Evolutionary conservation across 2,888 invertebrate species (phyloP).

Genomic region (Athrips mouffetella): DNA sequence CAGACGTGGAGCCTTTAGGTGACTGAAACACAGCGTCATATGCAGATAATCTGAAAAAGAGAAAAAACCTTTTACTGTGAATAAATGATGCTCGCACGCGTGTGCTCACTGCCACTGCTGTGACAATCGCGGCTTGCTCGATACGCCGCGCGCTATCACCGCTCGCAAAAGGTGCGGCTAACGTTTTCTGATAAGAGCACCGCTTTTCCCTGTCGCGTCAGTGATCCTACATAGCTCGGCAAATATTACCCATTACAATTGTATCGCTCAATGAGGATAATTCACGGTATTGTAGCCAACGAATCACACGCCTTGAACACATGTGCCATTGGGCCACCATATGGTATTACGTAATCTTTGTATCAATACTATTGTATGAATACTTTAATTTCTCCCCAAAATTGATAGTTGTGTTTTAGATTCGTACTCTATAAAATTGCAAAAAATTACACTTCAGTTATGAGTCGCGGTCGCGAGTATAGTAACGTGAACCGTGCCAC

Average conservation of each 20-base stretch:
- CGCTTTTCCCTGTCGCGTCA: constrained; percentile 70
- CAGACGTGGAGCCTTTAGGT: constrained; percentile 62
- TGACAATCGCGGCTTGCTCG: constrained; percentile 57
- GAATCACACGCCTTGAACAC: constrained; percentile 50
- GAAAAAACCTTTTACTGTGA: constrained; percentile 32
- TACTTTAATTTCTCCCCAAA: no score
- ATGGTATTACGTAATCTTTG: constrained; percentile 64
- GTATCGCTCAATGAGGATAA: constrained; percentile 45
- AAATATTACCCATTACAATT: constrained; percentile 36
- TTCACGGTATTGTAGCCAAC: constrained; percentile 32
- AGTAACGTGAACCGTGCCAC: constrained; percentile 13
- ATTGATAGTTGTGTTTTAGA: no score
- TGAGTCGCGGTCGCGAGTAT: no score
- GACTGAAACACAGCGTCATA: constrained; percentile 1
- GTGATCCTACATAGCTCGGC: constrained; percentile 52
- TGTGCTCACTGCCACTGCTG: constrained; percentile 55
- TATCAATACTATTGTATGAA: constrained; percentile 30
- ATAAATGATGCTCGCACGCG: constrained; percentile 37
- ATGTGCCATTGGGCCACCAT: constrained; percentile 61
- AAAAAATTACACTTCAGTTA: constrained; percentile 5
- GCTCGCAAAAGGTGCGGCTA: constrained; percentile 72
- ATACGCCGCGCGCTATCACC: constrained; percentile 65
- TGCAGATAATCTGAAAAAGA: constrained; percentile 46
- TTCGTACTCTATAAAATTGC: no score
- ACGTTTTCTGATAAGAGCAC: constrained; percentile 71